Base-by-base conservation (phyloP, 1,140 invertebrate species). In the Heliconius eleuchia region DNA sequence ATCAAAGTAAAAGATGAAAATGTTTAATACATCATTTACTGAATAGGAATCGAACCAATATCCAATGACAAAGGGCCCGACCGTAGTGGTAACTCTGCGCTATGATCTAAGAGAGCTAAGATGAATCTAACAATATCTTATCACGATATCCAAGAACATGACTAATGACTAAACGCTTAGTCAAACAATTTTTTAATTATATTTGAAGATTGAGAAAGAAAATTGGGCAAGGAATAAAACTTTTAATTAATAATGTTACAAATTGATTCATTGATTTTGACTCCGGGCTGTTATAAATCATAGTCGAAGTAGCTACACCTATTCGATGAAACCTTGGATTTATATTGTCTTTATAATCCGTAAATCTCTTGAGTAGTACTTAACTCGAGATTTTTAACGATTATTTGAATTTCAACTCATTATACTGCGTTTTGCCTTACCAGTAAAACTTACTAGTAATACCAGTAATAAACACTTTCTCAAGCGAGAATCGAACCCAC, bases 141-240 rank as follows among this genome's bases (percentile, higher is more conserved):
- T 66, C 60, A 66, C 27, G 60, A 66, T 66, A 66, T 66, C 60
- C 60, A 30, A 66, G 60, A 66, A 66, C 23, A 66, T 66, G 60
- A 66, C 60, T 27, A 66, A 66, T 66, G 60, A 66, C 27, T 9
- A 57, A 19, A 66, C 27, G 60, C 23, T 66, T 66, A 27, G 57
- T 60, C 19, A 60, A 60, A 27, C n/a, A 60, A 60, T 19, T 23
- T 66, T 27, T 23, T 23, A 66, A 30, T 66, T 27, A 66, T 66
- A 27, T 66, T 66, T 66, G 7, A 66, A 66, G 60, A 66, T 66
- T 66, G 23, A 13, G 60, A 66, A 27, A 66, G n/a, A 66, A 27
- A 27, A 27, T 66, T 66, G 3, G 11, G 9, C 13, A 66, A 30
- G 23, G 60, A 66, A 27, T 66, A 66, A 27, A 27, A 66, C 9